A percentile compares a stretch with the other conserved stretches of the same genome.
phyloP scores from a whole-genome alignment of 2,797 vertebrate genomes.

The Pogoniulus pusillus region DNA sequence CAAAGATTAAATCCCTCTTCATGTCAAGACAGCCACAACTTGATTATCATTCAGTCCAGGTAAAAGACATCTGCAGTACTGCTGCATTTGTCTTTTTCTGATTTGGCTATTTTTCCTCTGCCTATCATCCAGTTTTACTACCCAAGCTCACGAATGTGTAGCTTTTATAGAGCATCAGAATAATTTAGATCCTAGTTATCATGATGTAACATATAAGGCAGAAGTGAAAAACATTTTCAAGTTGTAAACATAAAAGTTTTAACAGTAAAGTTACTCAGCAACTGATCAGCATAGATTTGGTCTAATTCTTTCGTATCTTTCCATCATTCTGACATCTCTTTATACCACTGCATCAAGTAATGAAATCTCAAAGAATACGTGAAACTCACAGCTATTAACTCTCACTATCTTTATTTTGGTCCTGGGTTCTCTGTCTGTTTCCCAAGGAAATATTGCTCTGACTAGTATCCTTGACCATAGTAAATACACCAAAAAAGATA shows the following conservation, averaged over 20 bases:
- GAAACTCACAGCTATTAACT: conserved; percentile 24
- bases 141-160: not conserved
- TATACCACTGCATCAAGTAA: not conserved
- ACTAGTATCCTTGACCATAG: not conserved
- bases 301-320: not conserved
- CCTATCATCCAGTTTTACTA: not conserved
- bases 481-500: not conserved
- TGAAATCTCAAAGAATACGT: not conserved
- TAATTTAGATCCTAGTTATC: not conserved
- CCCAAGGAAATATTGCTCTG: not conserved
- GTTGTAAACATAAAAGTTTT: conserved; percentile 18
- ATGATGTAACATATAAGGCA: not conserved
- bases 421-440: not conserved
- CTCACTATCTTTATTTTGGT: not conserved
- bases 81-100: conserved; percentile 47
- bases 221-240: conserved; percentile 3
- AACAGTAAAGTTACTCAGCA: not conserved
- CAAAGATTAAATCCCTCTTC: not conserved
- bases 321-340: not conserved
- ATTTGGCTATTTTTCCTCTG: not conserved
- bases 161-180: not conserved
- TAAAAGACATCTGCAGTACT: conserved; percentile 61
- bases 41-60: conserved; percentile 51
- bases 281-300: not conserved
- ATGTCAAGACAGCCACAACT: not conserved